Evolutionary conservation across 1,140 invertebrate species (phyloP), one percentile per base, ranked within the genome.

Genomic region (Leptinotarsa defecta): DNA sequence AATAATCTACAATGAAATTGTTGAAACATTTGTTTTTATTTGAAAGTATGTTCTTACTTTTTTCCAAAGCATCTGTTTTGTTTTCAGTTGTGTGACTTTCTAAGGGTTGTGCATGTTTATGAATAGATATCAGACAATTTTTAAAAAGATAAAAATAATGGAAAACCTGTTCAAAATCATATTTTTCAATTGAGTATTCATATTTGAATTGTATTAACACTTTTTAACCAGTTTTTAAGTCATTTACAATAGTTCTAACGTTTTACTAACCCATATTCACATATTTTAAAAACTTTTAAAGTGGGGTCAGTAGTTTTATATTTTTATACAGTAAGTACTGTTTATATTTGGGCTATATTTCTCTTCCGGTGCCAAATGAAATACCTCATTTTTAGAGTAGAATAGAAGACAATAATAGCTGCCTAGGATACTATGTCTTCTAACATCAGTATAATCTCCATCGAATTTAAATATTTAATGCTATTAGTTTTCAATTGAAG

Each of bases 181-280:
- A 17, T 57, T 57, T 57, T 57, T 57, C 15, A 57, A 15, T 57
- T 57, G 15, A 57, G 6, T 57, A 15, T 57, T 15, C 17, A 57
- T 57, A 17, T 3, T 19, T 57, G 52, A 57, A 57, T 57, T 57
- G 52, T 19, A 57, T 57, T 57, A 57, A 57, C 52, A 57, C n/a
- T 43, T 57, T 57, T 57, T 57, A 57, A 57, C 52, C 52, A 57
- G 52, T 57, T 57, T 57, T 57, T 57, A 57, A 57, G n/a, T 57
- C 15, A 57, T 57, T 57, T 57, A 57, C 52, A 57, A 57, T n/a
- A 57, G 52, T 19, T 43, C 15, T 57, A 57, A 57, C 52, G 15
- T 57, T 57, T 19, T 57, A 57, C 52, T 57, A 57, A 57, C 52
- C 52, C 15, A 19, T 57, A 57, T 19, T 57, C 52, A 57, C 17